Base-by-base conservation (phyloP, 2,888 invertebrate genomes). In the Epirrhoe alternata region DNA sequence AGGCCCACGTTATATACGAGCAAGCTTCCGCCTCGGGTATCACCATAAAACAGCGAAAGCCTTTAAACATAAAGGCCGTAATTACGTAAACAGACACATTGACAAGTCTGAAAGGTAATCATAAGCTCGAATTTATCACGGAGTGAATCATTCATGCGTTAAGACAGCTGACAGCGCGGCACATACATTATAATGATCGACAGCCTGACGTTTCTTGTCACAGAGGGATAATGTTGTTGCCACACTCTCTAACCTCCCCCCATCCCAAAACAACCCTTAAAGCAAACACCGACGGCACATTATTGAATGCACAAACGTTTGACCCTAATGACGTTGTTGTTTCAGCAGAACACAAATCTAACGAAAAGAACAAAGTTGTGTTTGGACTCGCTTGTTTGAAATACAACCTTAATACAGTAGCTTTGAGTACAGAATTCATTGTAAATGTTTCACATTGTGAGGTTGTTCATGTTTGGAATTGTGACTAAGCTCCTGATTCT, bases 151-250 rank as follows among this genome's bases (percentile, higher is more conserved):
- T 90, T 92, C 92, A 92, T 90, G 89, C 87, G 87, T 85, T 85
- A 83, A 89, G 92, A 92, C 92, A 92, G 92, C 89, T 92, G 92
- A 92, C 92, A 92, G 91, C 87, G 83, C 86, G 84, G 89, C 90
- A 88, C 92, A 93, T 93, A 93, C 87, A 92, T 93, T 93, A 92
- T 87, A 90, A 88, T 93, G 92, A 93, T 92, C 91, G 92, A 93
- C 92, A 92, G 87, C 89, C 88, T 87, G 91, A 92, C 91, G 87
- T 88, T 86, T 82, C 91, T 86, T 92, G 92, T 92, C 92, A 90
- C 90, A 86, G 84, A 86, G 88, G 91, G 90, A 91, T 92, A 92
- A 92, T 90, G 91, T 90, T 90, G 91, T 92, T 89, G 86, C 88
- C 86, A 86, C 86, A 86, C 86, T 83, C 79, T 74, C 73, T 70